Evolutionary conservation across 2,113 vertebrate species (phyloP), one percentile per base, ranked within the genome.

Genomic region (Ceyx melanurus): DNA sequence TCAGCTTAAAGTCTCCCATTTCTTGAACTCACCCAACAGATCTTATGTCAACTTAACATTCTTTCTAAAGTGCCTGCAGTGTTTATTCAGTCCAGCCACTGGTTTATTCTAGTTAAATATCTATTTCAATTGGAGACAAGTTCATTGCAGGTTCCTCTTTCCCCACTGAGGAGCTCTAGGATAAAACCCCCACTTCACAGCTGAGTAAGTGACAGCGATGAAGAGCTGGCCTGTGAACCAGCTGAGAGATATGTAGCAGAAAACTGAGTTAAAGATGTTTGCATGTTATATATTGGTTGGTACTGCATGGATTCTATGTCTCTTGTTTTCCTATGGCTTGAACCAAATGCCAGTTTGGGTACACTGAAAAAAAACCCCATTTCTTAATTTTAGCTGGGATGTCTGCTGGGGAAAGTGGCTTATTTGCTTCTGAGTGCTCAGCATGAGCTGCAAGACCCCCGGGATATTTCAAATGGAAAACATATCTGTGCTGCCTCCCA

Each of bases 401-500:
- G 89, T 65, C 64, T 96, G 92, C 82, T 86, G 91, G 75, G 87
- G 86, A 89, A 94, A 86, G 80, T 62, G 54, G 37, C 71, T 95
- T 72, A 1, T 94, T 93, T 61, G 15, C 84, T 91, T 92, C 79
- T 81, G 86, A 94, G 81, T 66, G 89, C 91, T 87, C 94, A 50
- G 87, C 62, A 2, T 18, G 87, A 95, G 80, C 76, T 77, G 61
- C 73, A 83, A 67, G 81, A 64, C 73, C 50, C 57, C 68, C 56
- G 77, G 82, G 93, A 94, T 78, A 22, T 72, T 91, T 72, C 66
- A 77, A 91, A 93, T 90, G 92, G 90, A 86, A 95, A 96, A 93
- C 88, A 77, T 83, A 65, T 86, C 93, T 28, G n/a, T 14, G 61
- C 86, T 88, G 77, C 88, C 76, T 93, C 90, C 88, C 73, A 8